Conservation (phyloP, 2,113 vertebrate genomes). For the Macquaria australasica region DNA sequence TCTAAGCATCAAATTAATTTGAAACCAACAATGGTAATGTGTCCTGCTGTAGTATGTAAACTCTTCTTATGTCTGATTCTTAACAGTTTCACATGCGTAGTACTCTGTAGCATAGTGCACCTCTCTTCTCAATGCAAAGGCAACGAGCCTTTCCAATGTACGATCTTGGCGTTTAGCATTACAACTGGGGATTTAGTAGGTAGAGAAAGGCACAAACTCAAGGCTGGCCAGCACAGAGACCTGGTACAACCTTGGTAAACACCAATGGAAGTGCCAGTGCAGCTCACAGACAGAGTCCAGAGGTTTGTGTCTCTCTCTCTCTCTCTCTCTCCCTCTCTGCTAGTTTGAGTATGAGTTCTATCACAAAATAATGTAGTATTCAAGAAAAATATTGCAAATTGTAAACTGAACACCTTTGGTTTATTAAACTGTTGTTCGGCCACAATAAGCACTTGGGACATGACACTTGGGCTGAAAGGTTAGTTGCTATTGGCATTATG, state of each 20-base stretch:
- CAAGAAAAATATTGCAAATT: background rate
- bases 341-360: background rate
- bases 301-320: constrained; percentile 36
- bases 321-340: constrained; percentile 9
- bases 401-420: background rate
- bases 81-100: background rate
- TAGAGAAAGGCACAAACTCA: constrained; percentile 52
- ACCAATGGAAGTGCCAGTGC: constrained; percentile 55
- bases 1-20: background rate
- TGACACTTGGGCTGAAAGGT: constrained; percentile 17
- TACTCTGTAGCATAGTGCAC: background rate
- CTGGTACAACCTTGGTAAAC: constrained; percentile 67
- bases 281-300: constrained; percentile 47
- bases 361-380: background rate
- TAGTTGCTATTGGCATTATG: background rate
- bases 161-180: constrained; percentile 23
- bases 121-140: constrained; percentile 13
- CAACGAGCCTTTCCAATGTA: constrained; percentile 12
- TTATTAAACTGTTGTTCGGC: constrained; percentile 23
- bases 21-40: background rate
- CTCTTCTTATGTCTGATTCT: background rate
- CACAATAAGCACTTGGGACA: no score
- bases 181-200: constrained; percentile 32
- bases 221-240: constrained; percentile 55
- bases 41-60: background rate